A percentile compares a stretch with the other conserved stretches of the same genome.
phyloP scores from a whole-genome alignment of 2,888 invertebrate genomes.

The Aromia moschata region DNA sequence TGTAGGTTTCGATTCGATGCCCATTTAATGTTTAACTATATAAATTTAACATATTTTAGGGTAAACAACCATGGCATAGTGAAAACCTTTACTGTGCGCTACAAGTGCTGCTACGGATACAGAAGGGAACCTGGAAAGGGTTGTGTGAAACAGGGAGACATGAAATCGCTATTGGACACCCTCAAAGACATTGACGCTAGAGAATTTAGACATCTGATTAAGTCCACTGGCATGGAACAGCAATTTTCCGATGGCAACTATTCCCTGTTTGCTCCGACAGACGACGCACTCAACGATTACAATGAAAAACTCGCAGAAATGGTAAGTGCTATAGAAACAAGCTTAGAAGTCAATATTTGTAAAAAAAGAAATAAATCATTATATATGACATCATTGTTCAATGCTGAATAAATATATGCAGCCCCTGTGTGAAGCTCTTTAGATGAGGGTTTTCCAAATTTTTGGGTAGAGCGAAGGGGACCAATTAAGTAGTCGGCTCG shows the following conservation, averaged over 20 bases:
- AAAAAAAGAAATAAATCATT: too few relatives aligned
- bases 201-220: slow-evolving; percentile 68
- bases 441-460: too few relatives aligned
- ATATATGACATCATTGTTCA: too few relatives aligned
- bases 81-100: slow-evolving; percentile 70
- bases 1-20: too few relatives aligned
- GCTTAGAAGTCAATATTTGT: too few relatives aligned
- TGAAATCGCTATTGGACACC: slow-evolving; percentile 67
- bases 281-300: slow-evolving; percentile 69
- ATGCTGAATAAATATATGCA: too few relatives aligned
- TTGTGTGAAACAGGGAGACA: slow-evolving; percentile 65
- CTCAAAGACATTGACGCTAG: slow-evolving; percentile 68
- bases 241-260: slow-evolving; percentile 66
- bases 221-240: slow-evolving; percentile 64
- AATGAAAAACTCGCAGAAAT: slow-evolving; percentile 66
- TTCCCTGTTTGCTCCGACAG: slow-evolving; percentile 72
- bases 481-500: too few relatives aligned
- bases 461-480: too few relatives aligned
- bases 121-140: slow-evolving; percentile 59
- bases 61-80: slow-evolving; percentile 68
- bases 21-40: background rate
- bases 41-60: slow-evolving; percentile 56
- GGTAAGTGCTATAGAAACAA: slow-evolving; percentile 59
- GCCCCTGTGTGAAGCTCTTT: too few relatives aligned
- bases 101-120: slow-evolving; percentile 77